Base-by-base conservation (phyloP, 2,113 vertebrate species). In the Zosterops borbonicus region DNA sequence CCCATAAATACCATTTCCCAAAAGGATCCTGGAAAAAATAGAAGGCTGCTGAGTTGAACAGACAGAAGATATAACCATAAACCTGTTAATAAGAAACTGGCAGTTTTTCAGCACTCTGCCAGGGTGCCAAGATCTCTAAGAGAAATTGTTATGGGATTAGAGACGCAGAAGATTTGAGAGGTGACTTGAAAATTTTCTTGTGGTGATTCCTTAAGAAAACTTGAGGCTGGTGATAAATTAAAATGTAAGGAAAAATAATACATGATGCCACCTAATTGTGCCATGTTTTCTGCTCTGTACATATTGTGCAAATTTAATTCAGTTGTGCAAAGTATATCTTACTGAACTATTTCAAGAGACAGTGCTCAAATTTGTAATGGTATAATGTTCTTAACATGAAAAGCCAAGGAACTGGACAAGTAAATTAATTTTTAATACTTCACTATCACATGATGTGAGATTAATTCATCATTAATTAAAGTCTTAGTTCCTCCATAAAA, bases 291-390 rank as follows among this genome's bases (percentile, higher is more conserved):
- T 89, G 60, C 68, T 56, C 89, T 91, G 89, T 11, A 74, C 7
- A 29, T 67, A 47, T 77, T 92, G 58, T 91, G 46, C 58, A 95
- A 97, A 91, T 75, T 93, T 90, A 84, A 62, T 94, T 95, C 62
- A 94, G 28, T 55, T 84, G 28, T 86, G 62, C 77, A 91, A 95
- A 35, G 83, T 35, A 56, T 56, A 69, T 8, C 9, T 28, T 27
- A 74, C 7, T 29, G 47, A 83, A 42, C 29, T 55, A 60, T 83
- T 84, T 52, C 60, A 46, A 91, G 35, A 47, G 47, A 25, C 62
- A 12, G 46, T 71, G 42, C 35, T 88, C 39, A 88, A 39, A 78
- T 94, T 59, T 73, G 11, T 29, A 81, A 39, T 25, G 23, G 5
- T 18, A 60, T 78, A 1, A 3, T 79, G 9, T 11, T 82, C 20